These are phyloP conservation scores for Apodemia duryi DNA, from an alignment of 2,888 invertebrate species.

Conservation along the genomic window DNA sequence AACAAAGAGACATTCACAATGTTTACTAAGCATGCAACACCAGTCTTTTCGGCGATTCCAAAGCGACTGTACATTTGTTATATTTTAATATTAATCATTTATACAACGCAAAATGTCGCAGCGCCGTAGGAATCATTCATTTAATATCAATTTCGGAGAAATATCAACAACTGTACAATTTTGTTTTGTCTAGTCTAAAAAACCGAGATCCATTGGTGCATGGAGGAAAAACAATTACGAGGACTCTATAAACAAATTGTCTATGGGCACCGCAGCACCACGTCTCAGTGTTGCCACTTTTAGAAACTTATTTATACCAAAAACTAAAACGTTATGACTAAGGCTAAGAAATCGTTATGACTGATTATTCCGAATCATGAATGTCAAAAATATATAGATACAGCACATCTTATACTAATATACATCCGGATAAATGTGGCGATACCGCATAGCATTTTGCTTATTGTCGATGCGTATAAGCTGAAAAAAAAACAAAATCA, in stretches of 20 bases:
- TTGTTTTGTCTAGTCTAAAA: conserved; percentile 20
- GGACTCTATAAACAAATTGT: conserved; percentile 11
- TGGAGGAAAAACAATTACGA: conserved; percentile 22
- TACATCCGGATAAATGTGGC: conserved; percentile 28
- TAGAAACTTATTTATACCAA: conserved; percentile 19
- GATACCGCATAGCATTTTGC: conserved; percentile 32
- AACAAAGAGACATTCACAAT: conserved; percentile 12
- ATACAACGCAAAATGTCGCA: neutral
- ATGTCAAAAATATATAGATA: conserved; percentile 34
- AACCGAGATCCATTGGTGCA: conserved; percentile 26
- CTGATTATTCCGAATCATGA: conserved; percentile 21
- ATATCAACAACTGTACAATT: conserved; percentile 44
- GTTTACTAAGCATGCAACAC: conserved; percentile 11
- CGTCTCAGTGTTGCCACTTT: conserved; percentile 22
- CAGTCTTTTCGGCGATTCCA: conserved; percentile 7
- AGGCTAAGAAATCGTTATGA: conserved; percentile 26
- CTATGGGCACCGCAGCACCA: conserved; percentile 24
- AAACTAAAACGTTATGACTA: conserved; percentile 14
- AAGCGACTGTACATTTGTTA: neutral
- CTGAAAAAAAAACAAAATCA: conserved; percentile 45
- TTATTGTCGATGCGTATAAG: conserved; percentile 72
- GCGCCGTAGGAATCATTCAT: conserved; percentile 14
- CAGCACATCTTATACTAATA: conserved; percentile 25
- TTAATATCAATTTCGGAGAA: conserved; percentile 39
- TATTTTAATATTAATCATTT: neutral